Percentiles rank a stretch among this genome's conserved stretches.
These are phyloP conservation scores for Pandion haliaetus DNA, from an alignment of 2,113 vertebrate species.

Conservation along the genomic window DNA sequence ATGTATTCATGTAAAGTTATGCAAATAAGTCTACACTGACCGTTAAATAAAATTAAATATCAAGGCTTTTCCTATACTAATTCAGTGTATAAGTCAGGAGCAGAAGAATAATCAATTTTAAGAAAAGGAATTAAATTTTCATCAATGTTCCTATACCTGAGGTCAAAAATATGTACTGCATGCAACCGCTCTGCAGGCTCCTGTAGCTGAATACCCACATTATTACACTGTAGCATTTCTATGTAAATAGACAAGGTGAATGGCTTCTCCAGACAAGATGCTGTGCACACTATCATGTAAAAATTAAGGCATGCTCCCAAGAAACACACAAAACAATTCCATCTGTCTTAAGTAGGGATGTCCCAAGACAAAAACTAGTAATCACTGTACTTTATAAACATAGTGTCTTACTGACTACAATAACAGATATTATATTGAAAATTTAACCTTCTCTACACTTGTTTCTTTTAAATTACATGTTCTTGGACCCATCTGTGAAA, in stretches of 20 bases:
- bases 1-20: not conserved
- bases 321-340: constrained; percentile 10
- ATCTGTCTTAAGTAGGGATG: not conserved
- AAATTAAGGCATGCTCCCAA: not conserved
- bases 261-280: constrained; percentile 27
- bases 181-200: not conserved
- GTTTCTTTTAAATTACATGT: constrained; percentile 70
- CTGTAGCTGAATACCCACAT: constrained; percentile 1
- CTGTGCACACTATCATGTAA: not conserved
- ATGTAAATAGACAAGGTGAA: constrained; percentile 45
- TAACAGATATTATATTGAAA: constrained; percentile 31
- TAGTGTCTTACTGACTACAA: constrained; percentile 5
- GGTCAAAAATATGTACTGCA: not conserved
- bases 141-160: constrained; percentile 24
- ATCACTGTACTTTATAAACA: not conserved
- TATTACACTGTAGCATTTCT: constrained; percentile 47
- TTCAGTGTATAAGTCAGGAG: constrained; percentile 4
- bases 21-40: not conserved
- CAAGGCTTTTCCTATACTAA: not conserved
- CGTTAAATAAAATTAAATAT: not conserved
- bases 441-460: constrained; percentile 29
- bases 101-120: constrained; percentile 3
- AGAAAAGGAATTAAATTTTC: constrained; percentile 52
- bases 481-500: constrained; percentile 73
- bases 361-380: not conserved